Evolutionary conservation across 2,888 invertebrate genomes (phyloP), one percentile per base, ranked within the genome.

Genomic region (Drosophila rubida): DNA sequence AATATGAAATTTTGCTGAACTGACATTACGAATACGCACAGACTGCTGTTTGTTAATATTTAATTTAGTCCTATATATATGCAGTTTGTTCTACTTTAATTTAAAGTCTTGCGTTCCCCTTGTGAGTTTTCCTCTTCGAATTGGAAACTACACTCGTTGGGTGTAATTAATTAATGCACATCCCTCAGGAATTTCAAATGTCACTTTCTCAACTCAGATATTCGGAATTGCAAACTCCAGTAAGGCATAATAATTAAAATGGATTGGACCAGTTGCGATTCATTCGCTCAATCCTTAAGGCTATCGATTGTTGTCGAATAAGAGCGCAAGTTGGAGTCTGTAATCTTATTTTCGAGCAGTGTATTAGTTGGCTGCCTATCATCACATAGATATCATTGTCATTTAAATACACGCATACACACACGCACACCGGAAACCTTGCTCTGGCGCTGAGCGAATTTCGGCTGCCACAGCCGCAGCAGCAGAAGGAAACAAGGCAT

Each of bases 381-480:
- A 84, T 49, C 64, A 62, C 51, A 60, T 45, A 46, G 65, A 54
- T 75, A 81, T 78, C 81, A 81, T 64, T 78, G 75, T 62, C 72
- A 84, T 82, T 87, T 82, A 87, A 87, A 85, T 75, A 72, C 51
- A 77, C 49, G 55, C 54, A 44, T 46, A 77, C 49, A 77, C 49
- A 58, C 54, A 45, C 23, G 23, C 41, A 64, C 16, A 46, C 25
- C 30, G 23, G 27, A 75, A 41, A 25, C 9, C 9, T 9, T 7
- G 7, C n/a, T 25, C 7, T 39, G 50, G 8, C 16, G 14, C 1
- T n/a, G 4, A 66, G 75, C 60, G 67, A 79, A 81, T 63, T 82
- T 79, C 35, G n/a, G 32, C 44, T 48, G 53, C 48, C 48, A 49
- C 55, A 41, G 44, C 19, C 8, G 23, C 11, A 46, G 45, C 55